A percentile compares a stretch with the other conserved stretches of the same genome.
Evolutionary conservation across 92 coral and sea anemone genomes (phyloP).

Genomic region (Actinernus sp.): DNA sequence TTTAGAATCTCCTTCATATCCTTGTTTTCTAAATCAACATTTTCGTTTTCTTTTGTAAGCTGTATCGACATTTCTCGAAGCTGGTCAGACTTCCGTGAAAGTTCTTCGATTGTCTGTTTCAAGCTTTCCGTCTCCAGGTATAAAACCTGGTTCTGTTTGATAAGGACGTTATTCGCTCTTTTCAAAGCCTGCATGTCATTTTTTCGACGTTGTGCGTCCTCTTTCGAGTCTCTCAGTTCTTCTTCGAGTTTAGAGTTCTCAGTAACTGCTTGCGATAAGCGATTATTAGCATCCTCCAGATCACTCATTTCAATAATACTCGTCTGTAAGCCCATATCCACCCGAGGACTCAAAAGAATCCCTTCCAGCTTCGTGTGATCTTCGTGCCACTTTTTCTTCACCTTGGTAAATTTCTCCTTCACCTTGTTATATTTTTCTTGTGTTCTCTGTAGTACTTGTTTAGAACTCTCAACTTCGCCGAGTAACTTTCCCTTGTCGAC

Average conservation of each 20-base stretch:
- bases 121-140: slow-evolving; percentile 90
- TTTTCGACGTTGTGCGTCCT: slow-evolving; percentile 64
- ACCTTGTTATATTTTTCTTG: slow-evolving; percentile 80
- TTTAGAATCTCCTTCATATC: slow-evolving; percentile 59
- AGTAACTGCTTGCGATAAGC: slow-evolving; percentile 66
- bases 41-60: slow-evolving; percentile 73
- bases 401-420: slow-evolving; percentile 66
- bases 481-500: slow-evolving; percentile 75
- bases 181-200: slow-evolving; percentile 85
- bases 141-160: slow-evolving; percentile 93
- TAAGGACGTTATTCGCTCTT: slow-evolving; percentile 86
- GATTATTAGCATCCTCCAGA: slow-evolving; percentile 67
- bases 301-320: slow-evolving; percentile 73
- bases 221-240: slow-evolving; percentile 66
- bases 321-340: slow-evolving; percentile 85
- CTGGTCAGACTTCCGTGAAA: slow-evolving; percentile 19
- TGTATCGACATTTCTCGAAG: slow-evolving; percentile 48
- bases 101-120: slow-evolving; percentile 58
- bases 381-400: slow-evolving; percentile 76
- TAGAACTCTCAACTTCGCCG: slow-evolving; percentile 64
- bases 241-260: slow-evolving; percentile 68
- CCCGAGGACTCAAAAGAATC: slow-evolving; percentile 75
- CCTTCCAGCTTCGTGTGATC: slow-evolving; percentile 79
- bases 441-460: slow-evolving; percentile 65
- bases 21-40: slow-evolving; percentile 59